A percentile compares a stretch with the other conserved stretches of the same genome.
Conservation (phyloP, 2,888 invertebrate species). For the Erebia aethiops region DNA sequence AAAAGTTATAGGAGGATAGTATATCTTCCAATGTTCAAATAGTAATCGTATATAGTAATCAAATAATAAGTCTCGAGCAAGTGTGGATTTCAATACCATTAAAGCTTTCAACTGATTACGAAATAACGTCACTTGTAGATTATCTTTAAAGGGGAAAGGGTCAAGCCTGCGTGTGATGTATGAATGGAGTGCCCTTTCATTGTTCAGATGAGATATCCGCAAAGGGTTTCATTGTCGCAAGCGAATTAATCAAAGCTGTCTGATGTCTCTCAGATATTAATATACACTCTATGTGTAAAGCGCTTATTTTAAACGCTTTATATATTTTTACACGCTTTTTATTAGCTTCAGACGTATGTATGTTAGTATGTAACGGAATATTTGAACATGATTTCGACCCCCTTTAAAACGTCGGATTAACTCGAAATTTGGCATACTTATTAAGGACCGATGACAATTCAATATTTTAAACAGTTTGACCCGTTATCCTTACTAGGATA, state of each 20-base stretch:
- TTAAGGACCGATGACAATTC: too few species aligned
- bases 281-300: not conserved
- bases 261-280: constrained; percentile 40
- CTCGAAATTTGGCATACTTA: too few species aligned
- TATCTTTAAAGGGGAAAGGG: constrained; percentile 55
- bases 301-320: too few species aligned
- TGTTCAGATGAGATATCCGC: constrained; percentile 54
- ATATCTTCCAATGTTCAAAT: not conserved
- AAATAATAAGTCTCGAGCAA: not conserved
- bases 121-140: constrained; percentile 20
- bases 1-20: too few species aligned
- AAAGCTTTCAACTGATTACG: constrained; percentile 11
- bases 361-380: too few species aligned
- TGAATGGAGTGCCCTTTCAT: constrained; percentile 72
- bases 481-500: too few species aligned
- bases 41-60: not conserved
- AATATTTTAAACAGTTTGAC: too few species aligned
- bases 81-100: constrained; percentile 7
- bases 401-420: too few species aligned
- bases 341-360: too few species aligned
- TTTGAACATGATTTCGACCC: too few species aligned
- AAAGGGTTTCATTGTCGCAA: constrained; percentile 31
- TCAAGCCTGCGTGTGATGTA: constrained; percentile 76
- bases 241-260: constrained; percentile 68
- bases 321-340: too few species aligned